These are phyloP conservation scores for Pseudonaja textilis DNA, from an alignment of 2,113 vertebrate genomes.

Conservation along the genomic window DNA sequence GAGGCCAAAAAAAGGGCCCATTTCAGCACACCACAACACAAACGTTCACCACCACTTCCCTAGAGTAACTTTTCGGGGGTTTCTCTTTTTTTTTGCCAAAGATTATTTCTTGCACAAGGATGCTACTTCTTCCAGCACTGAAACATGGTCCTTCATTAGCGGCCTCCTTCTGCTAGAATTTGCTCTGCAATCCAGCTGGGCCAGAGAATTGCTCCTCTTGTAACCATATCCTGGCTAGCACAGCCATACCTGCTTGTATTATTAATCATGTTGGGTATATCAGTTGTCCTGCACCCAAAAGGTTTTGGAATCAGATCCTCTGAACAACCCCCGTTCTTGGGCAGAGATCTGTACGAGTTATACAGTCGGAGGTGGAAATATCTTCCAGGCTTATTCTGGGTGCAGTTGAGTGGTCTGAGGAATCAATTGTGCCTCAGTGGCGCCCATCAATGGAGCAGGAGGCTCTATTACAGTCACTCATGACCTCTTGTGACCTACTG, in stretches of 20 bases:
- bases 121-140: neutral
- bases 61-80: neutral
- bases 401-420: neutral
- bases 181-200: neutral
- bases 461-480: too few species aligned
- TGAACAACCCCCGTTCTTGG: neutral
- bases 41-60: too few species aligned
- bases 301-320: neutral
- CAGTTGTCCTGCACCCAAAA: neutral
- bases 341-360: neutral
- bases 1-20: too few species aligned
- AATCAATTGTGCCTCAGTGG: neutral
- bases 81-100: neutral
- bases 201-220: neutral
- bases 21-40: too few species aligned
- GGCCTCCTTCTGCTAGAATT: neutral
- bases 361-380: neutral
- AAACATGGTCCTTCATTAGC: neutral
- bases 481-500: too few species aligned
- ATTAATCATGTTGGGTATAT: neutral
- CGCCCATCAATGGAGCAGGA: too few species aligned
- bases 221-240: neutral
- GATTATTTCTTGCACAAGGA: neutral
- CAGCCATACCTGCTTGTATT: neutral
- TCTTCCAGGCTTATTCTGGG: too few species aligned